Conservation (phyloP, 2,888 invertebrate genomes). For the Apantesis nais region DNA sequence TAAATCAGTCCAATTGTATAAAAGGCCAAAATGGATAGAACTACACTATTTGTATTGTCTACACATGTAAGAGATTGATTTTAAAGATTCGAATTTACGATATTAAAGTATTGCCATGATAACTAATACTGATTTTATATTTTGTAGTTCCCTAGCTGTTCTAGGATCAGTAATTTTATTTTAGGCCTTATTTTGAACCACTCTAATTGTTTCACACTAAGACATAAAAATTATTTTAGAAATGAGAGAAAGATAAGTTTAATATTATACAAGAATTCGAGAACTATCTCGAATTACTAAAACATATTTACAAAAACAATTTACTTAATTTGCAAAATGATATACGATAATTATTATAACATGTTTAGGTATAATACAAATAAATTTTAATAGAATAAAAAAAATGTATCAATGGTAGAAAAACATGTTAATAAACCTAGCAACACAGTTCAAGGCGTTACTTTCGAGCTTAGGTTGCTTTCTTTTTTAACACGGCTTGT, state of each 20-base stretch:
- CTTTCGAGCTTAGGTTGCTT: constrained; percentile 43
- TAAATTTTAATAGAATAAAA: background rate
- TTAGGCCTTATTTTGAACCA: too few relatives aligned
- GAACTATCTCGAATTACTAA: background rate
- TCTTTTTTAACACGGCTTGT: constrained; percentile 42
- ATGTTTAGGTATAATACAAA: background rate
- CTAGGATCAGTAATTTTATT: too few relatives aligned
- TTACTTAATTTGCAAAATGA: background rate
- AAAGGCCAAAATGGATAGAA: too few relatives aligned
- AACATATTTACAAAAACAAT: background rate
- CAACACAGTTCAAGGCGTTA: constrained; percentile 29
- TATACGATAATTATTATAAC: background rate
- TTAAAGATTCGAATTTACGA: too few relatives aligned
- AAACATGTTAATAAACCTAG: constrained; percentile 14
- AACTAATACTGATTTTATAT: too few relatives aligned
- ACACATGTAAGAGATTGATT: too few relatives aligned
- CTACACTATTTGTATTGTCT: too few relatives aligned
- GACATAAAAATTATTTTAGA: background rate
- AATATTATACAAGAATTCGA: background rate
- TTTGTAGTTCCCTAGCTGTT: too few relatives aligned
- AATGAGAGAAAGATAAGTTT: background rate
- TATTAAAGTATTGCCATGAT: too few relatives aligned
- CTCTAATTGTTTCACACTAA: too few relatives aligned
- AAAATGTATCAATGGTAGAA: background rate
- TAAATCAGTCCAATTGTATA: too few relatives aligned